These are phyloP conservation scores for Mormyrus iriodes DNA, from an alignment of 2,113 vertebrate species.

Conservation along the genomic window DNA sequence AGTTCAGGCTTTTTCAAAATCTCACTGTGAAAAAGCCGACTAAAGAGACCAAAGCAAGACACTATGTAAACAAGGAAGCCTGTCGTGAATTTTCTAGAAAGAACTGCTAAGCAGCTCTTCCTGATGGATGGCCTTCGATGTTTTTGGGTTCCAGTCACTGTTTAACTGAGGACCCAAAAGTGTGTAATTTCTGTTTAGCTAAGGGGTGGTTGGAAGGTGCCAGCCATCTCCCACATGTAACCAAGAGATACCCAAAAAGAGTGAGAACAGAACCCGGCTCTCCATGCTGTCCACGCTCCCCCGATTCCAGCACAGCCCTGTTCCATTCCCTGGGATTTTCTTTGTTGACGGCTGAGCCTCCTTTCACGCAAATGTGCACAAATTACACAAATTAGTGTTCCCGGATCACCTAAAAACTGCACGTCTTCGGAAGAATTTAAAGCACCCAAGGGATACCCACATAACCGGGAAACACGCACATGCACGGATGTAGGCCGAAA, in stretches of 20 bases:
- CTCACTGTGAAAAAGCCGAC: not conserved
- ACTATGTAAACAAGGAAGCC: not conserved
- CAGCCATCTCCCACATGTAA: not conserved
- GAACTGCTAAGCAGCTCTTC: not conserved
- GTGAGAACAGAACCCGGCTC: not conserved
- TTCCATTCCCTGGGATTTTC: not conserved
- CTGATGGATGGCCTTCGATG: not conserved
- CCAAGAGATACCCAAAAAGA: not conserved
- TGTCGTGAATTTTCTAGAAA: not conserved
- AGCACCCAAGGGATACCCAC: not conserved
- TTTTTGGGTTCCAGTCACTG: not conserved
- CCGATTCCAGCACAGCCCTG: not conserved
- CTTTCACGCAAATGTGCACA: not conserved
- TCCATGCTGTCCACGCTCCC: not conserved
- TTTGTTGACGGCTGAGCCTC: not conserved
- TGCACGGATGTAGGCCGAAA: not conserved
- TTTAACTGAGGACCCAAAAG: not conserved
- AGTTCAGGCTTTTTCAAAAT: not conserved
- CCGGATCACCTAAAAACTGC: not conserved
- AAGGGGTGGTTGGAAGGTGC: not conserved
- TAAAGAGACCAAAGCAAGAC: not conserved
- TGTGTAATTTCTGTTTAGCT: not conserved
- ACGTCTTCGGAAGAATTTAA: not conserved
- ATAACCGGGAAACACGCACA: not conserved
- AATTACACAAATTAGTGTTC: constrained; percentile 1